Evolutionary conservation across 2,113 vertebrate genomes (phyloP).

Genomic region (Scalopus aquaticus): DNA sequence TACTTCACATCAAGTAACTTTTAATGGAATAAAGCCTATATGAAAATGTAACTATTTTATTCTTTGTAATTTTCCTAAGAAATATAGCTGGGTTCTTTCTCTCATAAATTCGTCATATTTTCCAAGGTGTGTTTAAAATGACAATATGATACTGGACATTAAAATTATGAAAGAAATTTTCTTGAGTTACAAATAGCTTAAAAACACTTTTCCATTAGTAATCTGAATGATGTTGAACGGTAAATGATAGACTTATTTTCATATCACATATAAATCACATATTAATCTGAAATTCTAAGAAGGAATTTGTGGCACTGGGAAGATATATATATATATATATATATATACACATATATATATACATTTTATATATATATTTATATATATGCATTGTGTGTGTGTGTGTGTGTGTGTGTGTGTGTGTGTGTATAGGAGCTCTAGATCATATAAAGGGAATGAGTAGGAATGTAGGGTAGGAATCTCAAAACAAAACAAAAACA

Average conservation of each 20-base stretch:
- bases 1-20: background rate
- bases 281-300: constrained; percentile 7
- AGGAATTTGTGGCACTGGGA: background rate
- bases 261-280: background rate
- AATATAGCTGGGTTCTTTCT: background rate
- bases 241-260: background rate
- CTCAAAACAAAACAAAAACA: background rate
- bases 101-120: background rate
- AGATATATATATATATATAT: background rate
- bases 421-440: background rate
- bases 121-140: background rate
- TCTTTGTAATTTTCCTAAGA: constrained; percentile 1
- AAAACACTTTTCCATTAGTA: background rate
- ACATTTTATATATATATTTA: too few species aligned
- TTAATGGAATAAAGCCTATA: background rate
- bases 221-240: background rate
- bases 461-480: background rate
- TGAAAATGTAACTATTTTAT: background rate
- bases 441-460: background rate
- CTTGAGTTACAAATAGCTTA: background rate
- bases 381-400: too few species aligned
- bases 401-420: too few species aligned
- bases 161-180: background rate
- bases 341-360: too few species aligned
- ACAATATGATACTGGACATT: constrained; percentile 7